Percentiles rank a stretch among this genome's conserved stretches.
Evolutionary conservation across 2,888 invertebrate genomes (phyloP).

Genomic region (Cephonodes hylas): DNA sequence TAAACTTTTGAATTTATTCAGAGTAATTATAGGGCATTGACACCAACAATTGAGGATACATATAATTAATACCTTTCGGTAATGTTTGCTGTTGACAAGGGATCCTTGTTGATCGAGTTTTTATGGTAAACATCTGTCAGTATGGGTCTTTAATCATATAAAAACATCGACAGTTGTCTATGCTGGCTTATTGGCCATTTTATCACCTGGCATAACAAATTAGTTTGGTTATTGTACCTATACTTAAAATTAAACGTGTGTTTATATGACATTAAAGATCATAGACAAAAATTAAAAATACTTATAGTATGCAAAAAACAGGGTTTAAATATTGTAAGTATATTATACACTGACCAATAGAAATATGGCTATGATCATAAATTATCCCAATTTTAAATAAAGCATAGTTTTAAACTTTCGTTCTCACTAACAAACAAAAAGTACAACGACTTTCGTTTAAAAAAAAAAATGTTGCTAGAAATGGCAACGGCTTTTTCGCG

Average conservation of each 20-base stretch:
- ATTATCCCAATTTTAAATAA: no score
- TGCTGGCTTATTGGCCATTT: not conserved
- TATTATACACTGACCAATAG: no score
- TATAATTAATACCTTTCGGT: not conserved
- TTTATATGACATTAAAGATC: no score
- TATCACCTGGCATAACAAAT: not conserved
- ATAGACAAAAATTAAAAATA: no score
- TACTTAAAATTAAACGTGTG: no score
- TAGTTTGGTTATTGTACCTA: not conserved
- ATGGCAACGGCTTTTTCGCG: not conserved
- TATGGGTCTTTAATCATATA: conserved; percentile 12
- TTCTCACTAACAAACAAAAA: not conserved
- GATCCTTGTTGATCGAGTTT: not conserved
- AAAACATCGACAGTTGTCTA: conserved; percentile 14
- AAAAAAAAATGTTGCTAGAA: not conserved
- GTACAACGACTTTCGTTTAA: not conserved
- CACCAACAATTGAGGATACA: not conserved
- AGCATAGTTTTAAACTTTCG: no score
- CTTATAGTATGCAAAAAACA: no score
- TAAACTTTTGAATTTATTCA: not conserved
- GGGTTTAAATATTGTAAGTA: no score
- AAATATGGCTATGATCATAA: no score
- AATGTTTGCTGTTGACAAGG: not conserved
- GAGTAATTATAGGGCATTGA: not conserved
- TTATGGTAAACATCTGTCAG: conserved; percentile 24